phyloP scores from a whole-genome alignment of 2,888 invertebrate genomes.

The Drosophila diplacantha region DNA sequence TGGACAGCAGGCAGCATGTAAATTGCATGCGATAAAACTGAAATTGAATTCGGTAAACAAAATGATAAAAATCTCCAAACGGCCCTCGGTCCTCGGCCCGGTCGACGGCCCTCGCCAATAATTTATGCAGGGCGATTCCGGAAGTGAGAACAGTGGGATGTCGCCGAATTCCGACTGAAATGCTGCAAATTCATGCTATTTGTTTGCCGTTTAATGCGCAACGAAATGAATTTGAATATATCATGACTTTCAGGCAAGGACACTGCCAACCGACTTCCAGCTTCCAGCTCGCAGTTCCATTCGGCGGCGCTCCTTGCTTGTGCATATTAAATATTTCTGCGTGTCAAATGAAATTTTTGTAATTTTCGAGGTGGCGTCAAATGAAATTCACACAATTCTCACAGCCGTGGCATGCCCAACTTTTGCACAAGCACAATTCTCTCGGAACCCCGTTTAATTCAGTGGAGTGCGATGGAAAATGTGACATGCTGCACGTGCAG shows the following conservation, averaged over 20 bases:
- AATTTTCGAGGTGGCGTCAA: slow-evolving; percentile 56
- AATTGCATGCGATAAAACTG: slow-evolving; percentile 64
- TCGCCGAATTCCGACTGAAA: slow-evolving; percentile 22
- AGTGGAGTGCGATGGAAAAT: slow-evolving; percentile 27
- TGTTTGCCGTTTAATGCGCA: slow-evolving; percentile 49
- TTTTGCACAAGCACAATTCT: slow-evolving; percentile 32
- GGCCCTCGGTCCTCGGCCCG: slow-evolving; percentile 7
- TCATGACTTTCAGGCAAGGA: slow-evolving; percentile 48
- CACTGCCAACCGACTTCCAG: slow-evolving; percentile 4
- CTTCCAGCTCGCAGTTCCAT: neutral
- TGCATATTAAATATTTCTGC: slow-evolving; percentile 60
- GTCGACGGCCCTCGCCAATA: slow-evolving; percentile 37
- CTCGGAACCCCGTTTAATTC: slow-evolving; percentile 42
- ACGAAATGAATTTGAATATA: slow-evolving; percentile 52
- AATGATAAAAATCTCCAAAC: slow-evolving; percentile 57
- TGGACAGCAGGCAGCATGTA: slow-evolving; percentile 66
- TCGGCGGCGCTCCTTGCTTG: slow-evolving; percentile 7
- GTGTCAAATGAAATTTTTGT: slow-evolving; percentile 64
- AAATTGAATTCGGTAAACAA: slow-evolving; percentile 69
- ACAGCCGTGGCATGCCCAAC: slow-evolving; percentile 26
- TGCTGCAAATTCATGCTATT: slow-evolving; percentile 53
- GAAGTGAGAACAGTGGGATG: slow-evolving; percentile 29
- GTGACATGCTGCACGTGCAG: slow-evolving; percentile 36
- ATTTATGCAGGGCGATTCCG: slow-evolving; percentile 55
- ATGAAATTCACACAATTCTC: slow-evolving; percentile 63